phyloP scores from a whole-genome alignment of 1,140 invertebrate species.

The Eumaeus atala region DNA sequence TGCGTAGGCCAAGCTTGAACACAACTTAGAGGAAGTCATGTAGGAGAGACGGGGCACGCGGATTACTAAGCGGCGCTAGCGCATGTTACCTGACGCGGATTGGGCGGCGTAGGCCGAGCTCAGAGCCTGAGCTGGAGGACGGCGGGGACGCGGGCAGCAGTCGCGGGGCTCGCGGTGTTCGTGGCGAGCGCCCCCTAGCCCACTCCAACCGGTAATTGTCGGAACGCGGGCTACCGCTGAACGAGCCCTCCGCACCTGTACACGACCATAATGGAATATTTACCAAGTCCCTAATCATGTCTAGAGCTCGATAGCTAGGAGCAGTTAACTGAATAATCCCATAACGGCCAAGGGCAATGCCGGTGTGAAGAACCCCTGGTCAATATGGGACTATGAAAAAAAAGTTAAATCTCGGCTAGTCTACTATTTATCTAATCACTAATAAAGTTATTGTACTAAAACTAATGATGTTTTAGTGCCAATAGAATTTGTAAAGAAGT shows the following conservation, averaged over 20 bases:
- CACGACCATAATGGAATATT: not conserved
- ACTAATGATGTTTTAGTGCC: too few relatives aligned
- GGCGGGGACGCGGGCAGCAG: conserved; percentile 43
- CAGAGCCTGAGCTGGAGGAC: conserved; percentile 47
- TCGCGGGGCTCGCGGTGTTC: conserved; percentile 46
- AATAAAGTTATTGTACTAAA: too few relatives aligned
- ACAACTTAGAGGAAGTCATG: too few relatives aligned
- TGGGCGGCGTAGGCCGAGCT: conserved; percentile 46
- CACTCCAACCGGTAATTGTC: conserved; percentile 72
- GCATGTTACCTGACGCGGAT: conserved; percentile 49
- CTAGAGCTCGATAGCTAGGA: not conserved
- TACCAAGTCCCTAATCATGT: not conserved
- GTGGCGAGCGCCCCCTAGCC: conserved; percentile 53
- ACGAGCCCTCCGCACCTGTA: conserved; percentile 39
- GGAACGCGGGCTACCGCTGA: conserved; percentile 58
- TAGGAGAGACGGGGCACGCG: too few relatives aligned
- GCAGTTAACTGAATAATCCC: too few relatives aligned
- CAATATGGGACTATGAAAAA: too few relatives aligned
- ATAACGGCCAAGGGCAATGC: too few relatives aligned
- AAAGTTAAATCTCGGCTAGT: too few relatives aligned
- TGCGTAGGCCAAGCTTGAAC: too few relatives aligned
- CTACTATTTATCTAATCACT: too few relatives aligned
- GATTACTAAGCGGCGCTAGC: not conserved
- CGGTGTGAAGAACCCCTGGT: too few relatives aligned
- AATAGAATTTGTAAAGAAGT: too few relatives aligned